Conservation (phyloP, 2,888 invertebrate species). For the Onchidella celtica region DNA sequence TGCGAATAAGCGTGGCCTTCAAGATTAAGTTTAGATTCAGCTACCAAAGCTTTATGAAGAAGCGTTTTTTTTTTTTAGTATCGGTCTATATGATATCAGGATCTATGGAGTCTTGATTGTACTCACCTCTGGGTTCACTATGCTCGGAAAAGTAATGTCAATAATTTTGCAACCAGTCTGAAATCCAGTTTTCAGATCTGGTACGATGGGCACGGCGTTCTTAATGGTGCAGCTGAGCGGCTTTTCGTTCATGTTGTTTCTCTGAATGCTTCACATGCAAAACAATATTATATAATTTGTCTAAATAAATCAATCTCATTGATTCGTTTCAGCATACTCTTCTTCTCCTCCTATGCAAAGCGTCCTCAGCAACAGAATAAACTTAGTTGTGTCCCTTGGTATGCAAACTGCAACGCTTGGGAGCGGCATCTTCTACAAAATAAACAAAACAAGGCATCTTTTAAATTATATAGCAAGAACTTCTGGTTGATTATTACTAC, state of each 20-base stretch:
- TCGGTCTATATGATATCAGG: too few relatives aligned
- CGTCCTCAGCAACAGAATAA: constrained; percentile 1
- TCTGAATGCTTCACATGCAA: neutral
- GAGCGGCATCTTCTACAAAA: too few relatives aligned
- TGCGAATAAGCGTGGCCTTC: too few relatives aligned
- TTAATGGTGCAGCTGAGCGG: constrained; percentile 72
- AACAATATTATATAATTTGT: neutral
- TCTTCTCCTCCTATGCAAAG: neutral
- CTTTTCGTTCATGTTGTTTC: constrained; percentile 61
- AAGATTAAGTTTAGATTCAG: too few relatives aligned
- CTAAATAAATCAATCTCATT: neutral
- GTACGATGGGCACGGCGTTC: constrained; percentile 65
- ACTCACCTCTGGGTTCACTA: constrained; percentile 75
- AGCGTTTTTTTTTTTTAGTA: too few relatives aligned
- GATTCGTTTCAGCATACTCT: neutral
- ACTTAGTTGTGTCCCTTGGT: too few relatives aligned
- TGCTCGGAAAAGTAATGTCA: constrained; percentile 75
- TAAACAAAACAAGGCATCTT: too few relatives aligned
- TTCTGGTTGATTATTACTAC: too few relatives aligned
- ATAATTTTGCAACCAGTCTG: constrained; percentile 75
- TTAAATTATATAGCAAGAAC: too few relatives aligned
- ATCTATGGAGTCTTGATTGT: too few relatives aligned
- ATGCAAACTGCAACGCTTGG: too few relatives aligned
- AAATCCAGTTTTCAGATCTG: constrained; percentile 68
- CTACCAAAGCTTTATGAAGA: too few relatives aligned